Evolutionary conservation across 2,113 vertebrate species (phyloP).

Genomic region (Cygnus atratus): DNA sequence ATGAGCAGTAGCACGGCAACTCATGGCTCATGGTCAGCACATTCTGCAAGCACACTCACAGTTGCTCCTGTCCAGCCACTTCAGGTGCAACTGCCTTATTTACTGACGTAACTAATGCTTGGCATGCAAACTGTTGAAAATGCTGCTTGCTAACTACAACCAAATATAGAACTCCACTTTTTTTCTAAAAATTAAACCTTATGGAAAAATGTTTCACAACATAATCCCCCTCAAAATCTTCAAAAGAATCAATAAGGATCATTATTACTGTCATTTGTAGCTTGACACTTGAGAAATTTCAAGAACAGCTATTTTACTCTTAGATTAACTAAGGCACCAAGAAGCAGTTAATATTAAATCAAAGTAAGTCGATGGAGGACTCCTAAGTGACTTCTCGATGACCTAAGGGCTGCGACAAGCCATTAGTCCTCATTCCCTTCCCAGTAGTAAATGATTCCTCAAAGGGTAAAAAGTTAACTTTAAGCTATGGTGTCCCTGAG

Average conservation of each 20-base stretch:
- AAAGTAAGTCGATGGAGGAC: background rate
- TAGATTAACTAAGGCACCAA: background rate
- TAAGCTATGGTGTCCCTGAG: background rate
- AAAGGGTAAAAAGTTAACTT: background rate
- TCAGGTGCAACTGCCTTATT: background rate
- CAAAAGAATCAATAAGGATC: background rate
- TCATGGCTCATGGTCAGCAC: background rate
- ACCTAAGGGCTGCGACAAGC: background rate
- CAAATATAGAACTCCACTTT: background rate
- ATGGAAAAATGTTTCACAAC: background rate
- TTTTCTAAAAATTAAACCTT: background rate
- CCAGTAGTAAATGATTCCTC: background rate
- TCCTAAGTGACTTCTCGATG: slow-evolving; percentile 1
- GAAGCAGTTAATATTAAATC: background rate
- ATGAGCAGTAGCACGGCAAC: background rate
- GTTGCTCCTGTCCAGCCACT: background rate
- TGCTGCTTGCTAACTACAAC: background rate
- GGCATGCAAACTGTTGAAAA: background rate
- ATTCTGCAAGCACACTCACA: background rate
- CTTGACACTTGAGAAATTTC: background rate
- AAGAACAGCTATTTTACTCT: background rate
- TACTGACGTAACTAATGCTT: background rate
- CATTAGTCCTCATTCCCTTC: background rate
- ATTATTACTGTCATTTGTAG: background rate
- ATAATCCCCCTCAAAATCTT: background rate